Conservation (phyloP, 2,113 vertebrate species). For the Lanius ludovicianus region DNA sequence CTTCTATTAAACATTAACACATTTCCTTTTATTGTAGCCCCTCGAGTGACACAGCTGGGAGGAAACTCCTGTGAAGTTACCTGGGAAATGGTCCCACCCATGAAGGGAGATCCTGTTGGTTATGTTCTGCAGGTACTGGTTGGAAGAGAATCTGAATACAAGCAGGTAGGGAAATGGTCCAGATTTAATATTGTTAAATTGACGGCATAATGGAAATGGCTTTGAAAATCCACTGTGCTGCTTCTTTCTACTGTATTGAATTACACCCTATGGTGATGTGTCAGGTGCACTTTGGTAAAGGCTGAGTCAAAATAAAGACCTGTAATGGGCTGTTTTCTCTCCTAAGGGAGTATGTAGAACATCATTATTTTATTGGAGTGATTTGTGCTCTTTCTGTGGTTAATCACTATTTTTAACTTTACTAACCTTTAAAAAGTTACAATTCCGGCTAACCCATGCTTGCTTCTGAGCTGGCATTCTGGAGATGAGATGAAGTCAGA, state of each 20-base stretch:
- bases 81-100: slow-evolving; percentile 91
- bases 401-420: not conserved
- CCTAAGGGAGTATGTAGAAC: not conserved
- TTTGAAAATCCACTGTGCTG: not conserved
- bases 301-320: slow-evolving; percentile 16
- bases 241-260: not conserved
- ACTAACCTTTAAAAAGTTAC: slow-evolving; percentile 1
- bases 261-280: not conserved
- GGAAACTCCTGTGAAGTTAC: slow-evolving; percentile 92
- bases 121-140: slow-evolving; percentile 93
- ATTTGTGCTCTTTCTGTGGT: not conserved
- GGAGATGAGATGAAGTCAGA: not conserved
- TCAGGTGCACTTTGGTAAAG: slow-evolving; percentile 8
- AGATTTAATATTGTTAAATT: not conserved
- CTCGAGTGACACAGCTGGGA: slow-evolving; percentile 90
- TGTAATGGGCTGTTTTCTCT: not conserved
- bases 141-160: slow-evolving; percentile 94
- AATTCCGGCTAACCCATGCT: not conserved
- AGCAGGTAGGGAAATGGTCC: slow-evolving; percentile 83
- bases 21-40: slow-evolving; percentile 77
- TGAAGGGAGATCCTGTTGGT: slow-evolving; percentile 93
- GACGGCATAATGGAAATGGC: not conserved
- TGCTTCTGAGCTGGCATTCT: not conserved
- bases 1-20: not conserved
- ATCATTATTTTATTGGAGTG: not conserved